Base-by-base conservation (phyloP, 2,888 invertebrate species). In the Serrognathus titanus region DNA sequence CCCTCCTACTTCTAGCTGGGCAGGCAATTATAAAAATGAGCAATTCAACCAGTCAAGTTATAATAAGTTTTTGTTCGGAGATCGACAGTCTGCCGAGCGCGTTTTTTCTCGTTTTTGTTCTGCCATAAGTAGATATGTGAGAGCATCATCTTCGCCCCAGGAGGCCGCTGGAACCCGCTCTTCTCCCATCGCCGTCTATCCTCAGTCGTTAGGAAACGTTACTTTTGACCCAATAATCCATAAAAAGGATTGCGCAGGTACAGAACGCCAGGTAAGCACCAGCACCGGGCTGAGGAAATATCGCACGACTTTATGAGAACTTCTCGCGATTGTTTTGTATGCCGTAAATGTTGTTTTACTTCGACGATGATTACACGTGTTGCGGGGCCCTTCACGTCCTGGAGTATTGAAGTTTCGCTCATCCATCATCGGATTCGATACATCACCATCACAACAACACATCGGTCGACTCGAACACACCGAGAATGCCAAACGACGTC, bases 161-260 rank as follows among this genome's bases (percentile, higher is more conserved):
- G 65, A 63, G 61, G 60, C 55, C 63, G 56, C 51, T 57, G 53
- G 38, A 57, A 45, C 51, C 41, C 16, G 41, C 50, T 57, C 57
- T 31, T 31, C 24, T 53, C 41, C 48, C 35, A 61, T 56, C 47
- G 49, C 37, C 41, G 51, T 46, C 54, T 47, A 47, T 45, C 54
- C 56, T 41, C 53, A 59, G 16, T 58, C 58, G 62, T 56, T 56
- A 59, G 55, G 55, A 63, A 63, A 65, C 65, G 63, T 60, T 63
- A 63, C 63, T 68, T 71, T 70, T 71, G 67, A 67, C 68, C 69
- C 69, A 68, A 69, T 69, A 70, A 69, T 67, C 69, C 67, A 68
- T 67, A 69, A 68, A 69, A 67, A 65, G 59, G 56, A 57, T 57
- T 61, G 63, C 66, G 37, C 51, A 51, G 56, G 51, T 51, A 56